phyloP scores from a whole-genome alignment of 1,140 invertebrate species.

The Cotesia typhae region DNA sequence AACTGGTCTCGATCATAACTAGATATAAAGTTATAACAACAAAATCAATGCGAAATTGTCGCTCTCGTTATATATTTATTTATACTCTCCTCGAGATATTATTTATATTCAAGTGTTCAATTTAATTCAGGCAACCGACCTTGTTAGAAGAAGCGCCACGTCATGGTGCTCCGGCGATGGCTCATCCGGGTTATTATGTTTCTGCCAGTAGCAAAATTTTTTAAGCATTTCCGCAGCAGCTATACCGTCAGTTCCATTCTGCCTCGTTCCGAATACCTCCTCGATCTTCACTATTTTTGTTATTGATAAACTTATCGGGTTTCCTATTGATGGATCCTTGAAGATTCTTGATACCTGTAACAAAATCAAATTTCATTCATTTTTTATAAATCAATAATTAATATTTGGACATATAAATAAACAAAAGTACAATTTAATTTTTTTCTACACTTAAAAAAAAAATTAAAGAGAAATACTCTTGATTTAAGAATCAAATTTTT shows the following conservation, averaged over 20 bases:
- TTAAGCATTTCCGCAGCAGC: slow-evolving; percentile 74
- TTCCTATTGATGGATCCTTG: slow-evolving; percentile 82
- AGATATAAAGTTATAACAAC: neutral
- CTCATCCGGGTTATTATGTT: slow-evolving; percentile 67
- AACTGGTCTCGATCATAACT: slow-evolving; percentile 3
- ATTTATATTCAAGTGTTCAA: neutral
- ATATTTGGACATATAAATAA: too few relatives aligned
- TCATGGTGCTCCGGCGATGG: slow-evolving; percentile 72
- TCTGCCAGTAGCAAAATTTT: slow-evolving; percentile 78
- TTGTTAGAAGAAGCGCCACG: slow-evolving; percentile 77
- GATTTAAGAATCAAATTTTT: too few relatives aligned
- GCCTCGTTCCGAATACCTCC: slow-evolving; percentile 59
- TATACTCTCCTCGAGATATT: neutral
- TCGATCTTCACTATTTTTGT: slow-evolving; percentile 73
- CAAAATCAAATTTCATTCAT: neutral
- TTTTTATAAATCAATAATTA: too few relatives aligned
- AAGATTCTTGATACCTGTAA: slow-evolving; percentile 78
- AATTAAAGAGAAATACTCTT: too few relatives aligned
- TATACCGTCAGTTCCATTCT: slow-evolving; percentile 57
- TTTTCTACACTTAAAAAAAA: too few relatives aligned
- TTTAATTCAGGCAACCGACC: slow-evolving; percentile 62
- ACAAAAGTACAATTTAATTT: too few relatives aligned
- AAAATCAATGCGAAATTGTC: slow-evolving; percentile 21
- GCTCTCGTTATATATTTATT: slow-evolving; percentile 17
- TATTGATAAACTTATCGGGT: slow-evolving; percentile 80